Evolutionary conservation across 2,797 vertebrate species (phyloP).

Genomic region (Aulostomus chinensis): DNA sequence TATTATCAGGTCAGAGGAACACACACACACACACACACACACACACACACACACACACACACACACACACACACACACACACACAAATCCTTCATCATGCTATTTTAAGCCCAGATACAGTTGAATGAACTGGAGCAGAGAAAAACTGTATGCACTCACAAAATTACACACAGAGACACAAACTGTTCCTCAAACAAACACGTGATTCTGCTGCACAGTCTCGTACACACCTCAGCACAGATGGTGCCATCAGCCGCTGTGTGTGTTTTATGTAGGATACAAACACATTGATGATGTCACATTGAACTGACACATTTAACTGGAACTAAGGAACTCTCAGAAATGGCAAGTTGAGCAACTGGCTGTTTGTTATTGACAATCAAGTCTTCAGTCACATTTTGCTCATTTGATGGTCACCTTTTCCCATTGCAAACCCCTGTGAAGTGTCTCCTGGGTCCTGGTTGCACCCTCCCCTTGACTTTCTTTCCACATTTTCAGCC

Average conservation of each 20-base stretch:
- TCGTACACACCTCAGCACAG: slow-evolving; percentile 17
- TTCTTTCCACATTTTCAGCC: too few species aligned
- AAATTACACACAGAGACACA: slow-evolving; percentile 4
- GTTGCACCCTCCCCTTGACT: too few species aligned
- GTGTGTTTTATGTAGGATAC: not conserved
- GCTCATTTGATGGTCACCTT: too few species aligned
- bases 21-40: slow-evolving; percentile 14
- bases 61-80: not conserved
- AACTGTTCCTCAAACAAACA: not conserved
- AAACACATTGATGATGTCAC: slow-evolving; percentile 17
- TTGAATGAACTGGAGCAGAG: slow-evolving; percentile 49
- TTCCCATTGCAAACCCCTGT: too few species aligned
- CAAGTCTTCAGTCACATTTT: too few species aligned
- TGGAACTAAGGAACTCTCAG: too few species aligned
- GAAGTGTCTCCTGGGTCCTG: too few species aligned
- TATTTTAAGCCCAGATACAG: slow-evolving; percentile 42
- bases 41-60: not conserved
- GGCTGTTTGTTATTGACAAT: too few species aligned
- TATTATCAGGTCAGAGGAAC: slow-evolving; percentile 49
- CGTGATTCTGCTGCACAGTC: slow-evolving; percentile 6
- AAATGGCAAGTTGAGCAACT: too few species aligned
- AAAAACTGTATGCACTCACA: slow-evolving; percentile 7
- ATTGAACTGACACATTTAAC: too few species aligned
- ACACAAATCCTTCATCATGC: not conserved
- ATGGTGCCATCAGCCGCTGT: slow-evolving; percentile 25